Evolutionary conservation across 2,888 invertebrate genomes (phyloP).

Genomic region (Pyrrhosoma nymphula): DNA sequence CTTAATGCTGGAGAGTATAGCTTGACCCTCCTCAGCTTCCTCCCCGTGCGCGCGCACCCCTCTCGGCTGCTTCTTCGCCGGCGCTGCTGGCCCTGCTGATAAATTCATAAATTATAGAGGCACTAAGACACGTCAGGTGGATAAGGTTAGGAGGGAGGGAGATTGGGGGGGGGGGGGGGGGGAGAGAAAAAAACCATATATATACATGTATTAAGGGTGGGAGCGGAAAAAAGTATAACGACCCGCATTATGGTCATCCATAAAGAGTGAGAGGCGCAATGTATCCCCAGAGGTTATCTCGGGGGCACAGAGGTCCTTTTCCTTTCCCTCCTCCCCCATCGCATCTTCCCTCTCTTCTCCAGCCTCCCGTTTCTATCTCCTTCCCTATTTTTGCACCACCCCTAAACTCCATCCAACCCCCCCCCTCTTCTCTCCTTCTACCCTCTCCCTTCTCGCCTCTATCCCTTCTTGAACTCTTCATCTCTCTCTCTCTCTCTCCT

Average conservation of each 20-base stretch:
- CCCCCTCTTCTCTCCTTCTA: background rate
- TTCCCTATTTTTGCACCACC: background rate
- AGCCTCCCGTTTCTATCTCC: too few relatives aligned
- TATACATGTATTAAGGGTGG: slow-evolving; percentile 31
- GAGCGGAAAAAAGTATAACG: slow-evolving; percentile 58
- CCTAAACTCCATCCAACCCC: background rate
- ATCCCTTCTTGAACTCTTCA: background rate
- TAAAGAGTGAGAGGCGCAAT: slow-evolving; percentile 41
- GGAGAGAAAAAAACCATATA: background rate
- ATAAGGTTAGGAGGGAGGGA: background rate
- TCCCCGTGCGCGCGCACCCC: background rate
- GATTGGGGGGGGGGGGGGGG: background rate
- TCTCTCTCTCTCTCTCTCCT: background rate
- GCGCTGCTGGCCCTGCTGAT: slow-evolving; percentile 7
- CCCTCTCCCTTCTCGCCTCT: background rate
- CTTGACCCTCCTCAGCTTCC: background rate
- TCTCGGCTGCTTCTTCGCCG: background rate
- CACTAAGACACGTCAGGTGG: slow-evolving; percentile 44
- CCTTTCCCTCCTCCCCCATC: background rate
- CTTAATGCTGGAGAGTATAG: background rate
- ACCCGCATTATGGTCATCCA: slow-evolving; percentile 60
- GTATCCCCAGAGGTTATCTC: slow-evolving; percentile 62
- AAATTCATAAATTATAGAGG: slow-evolving; percentile 53
- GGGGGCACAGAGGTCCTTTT: background rate
- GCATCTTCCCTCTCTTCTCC: too few relatives aligned